Conservation (phyloP, 2,888 invertebrate species). For the Volucella bombylans region DNA sequence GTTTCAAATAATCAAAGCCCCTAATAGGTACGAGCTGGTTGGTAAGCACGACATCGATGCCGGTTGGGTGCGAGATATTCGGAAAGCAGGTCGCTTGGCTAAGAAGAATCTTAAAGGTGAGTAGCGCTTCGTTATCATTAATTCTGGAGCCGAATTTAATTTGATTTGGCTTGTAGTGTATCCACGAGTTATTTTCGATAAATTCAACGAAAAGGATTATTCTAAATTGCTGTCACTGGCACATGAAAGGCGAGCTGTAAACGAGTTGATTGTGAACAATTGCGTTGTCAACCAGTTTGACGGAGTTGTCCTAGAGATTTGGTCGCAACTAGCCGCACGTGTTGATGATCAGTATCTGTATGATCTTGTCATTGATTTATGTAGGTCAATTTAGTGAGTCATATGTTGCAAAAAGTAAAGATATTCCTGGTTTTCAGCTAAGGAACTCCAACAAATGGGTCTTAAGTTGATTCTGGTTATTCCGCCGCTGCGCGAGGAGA, state of each 20-base stretch:
- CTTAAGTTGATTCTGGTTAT: conserved; percentile 89
- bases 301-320: conserved; percentile 95
- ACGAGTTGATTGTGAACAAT: conserved; percentile 86
- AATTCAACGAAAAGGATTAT: conserved; percentile 90
- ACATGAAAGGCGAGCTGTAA: conserved; percentile 87
- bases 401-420: background rate
- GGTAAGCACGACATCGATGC: conserved; percentile 93
- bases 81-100: conserved; percentile 80
- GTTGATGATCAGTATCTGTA: conserved; percentile 84
- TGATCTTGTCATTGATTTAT: conserved; percentile 86
- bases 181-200: conserved; percentile 94
- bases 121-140: conserved; percentile 75
- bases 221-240: conserved; percentile 87
- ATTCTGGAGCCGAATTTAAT: conserved; percentile 24
- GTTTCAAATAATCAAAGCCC: conserved; percentile 91
- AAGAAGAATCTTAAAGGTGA: conserved; percentile 75
- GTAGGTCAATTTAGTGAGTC: conserved; percentile 59
- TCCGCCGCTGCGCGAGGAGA: conserved; percentile 86
- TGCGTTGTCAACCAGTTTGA: conserved; percentile 91
- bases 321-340: conserved; percentile 91
- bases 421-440: conserved; percentile 82
- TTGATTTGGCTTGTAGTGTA: conserved; percentile 86
- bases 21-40: conserved; percentile 86
- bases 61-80: conserved; percentile 90
- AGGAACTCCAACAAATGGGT: conserved; percentile 84